Evolutionary conservation across 1,140 invertebrate species (phyloP).

Genomic region (Trichonephila clavata): DNA sequence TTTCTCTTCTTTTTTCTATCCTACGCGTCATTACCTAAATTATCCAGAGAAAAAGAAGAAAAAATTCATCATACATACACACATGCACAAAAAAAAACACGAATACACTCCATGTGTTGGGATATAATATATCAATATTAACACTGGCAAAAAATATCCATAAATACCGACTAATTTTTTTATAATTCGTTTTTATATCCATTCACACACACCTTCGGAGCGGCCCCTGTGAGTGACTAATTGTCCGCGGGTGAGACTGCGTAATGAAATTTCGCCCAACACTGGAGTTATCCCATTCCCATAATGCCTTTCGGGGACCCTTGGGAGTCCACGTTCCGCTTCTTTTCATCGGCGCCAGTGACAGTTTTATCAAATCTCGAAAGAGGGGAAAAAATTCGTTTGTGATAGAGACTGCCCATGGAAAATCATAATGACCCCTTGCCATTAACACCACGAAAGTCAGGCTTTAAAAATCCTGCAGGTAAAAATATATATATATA

Average conservation of each 20-base stretch:
- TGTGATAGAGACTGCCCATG: neutral
- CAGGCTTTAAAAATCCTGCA: constrained; percentile 57
- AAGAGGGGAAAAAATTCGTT: neutral
- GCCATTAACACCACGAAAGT: constrained; percentile 57
- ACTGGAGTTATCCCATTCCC: constrained; percentile 65
- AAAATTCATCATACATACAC: neutral
- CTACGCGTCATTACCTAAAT: neutral
- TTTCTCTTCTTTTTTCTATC: neutral
- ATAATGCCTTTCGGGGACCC: constrained; percentile 58
- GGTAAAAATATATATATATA: no score
- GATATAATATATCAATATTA: constrained; percentile 68
- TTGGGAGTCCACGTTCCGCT: neutral
- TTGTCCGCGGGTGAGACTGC: constrained; percentile 41
- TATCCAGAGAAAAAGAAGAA: neutral
- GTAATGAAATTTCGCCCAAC: constrained; percentile 66
- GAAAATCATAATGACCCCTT: constrained; percentile 72
- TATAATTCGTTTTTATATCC: constrained; percentile 47
- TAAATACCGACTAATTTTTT: constrained; percentile 67
- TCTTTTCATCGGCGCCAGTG: constrained; percentile 66
- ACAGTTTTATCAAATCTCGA: constrained; percentile 74
- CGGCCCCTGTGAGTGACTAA: constrained; percentile 49
- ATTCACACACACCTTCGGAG: constrained; percentile 5
- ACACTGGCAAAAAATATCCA: constrained; percentile 39
- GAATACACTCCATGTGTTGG: neutral
- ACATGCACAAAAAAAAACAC: neutral